Evolutionary conservation across 2,113 vertebrate genomes (phyloP).

Genomic region (Lamprotornis superbus): DNA sequence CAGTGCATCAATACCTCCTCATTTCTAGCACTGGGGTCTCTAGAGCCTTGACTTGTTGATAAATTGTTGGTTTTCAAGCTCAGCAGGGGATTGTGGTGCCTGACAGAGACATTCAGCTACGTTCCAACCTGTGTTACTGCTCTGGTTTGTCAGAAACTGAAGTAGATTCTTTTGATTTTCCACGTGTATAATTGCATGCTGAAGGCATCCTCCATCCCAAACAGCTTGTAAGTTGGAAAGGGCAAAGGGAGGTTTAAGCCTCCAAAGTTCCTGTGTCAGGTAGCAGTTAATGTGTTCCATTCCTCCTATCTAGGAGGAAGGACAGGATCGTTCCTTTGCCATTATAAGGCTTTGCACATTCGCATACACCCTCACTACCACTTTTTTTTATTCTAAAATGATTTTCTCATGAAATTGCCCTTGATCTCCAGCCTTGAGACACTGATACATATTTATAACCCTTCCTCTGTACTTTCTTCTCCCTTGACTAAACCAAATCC

Average conservation of each 20-base stretch:
- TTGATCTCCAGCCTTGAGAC: constrained; percentile 35
- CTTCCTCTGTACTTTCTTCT: constrained; percentile 24
- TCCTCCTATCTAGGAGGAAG: background rate
- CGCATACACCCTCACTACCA: background rate
- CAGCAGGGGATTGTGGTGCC: background rate
- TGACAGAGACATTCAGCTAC: background rate
- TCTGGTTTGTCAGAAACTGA: background rate
- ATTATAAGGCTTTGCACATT: background rate
- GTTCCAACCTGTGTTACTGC: background rate
- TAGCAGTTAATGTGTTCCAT: accelerated
- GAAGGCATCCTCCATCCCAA: background rate
- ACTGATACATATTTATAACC: constrained; percentile 50
- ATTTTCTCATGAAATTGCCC: constrained; percentile 51
- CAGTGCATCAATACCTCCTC: background rate
- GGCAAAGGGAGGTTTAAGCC: background rate
- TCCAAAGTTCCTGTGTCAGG: background rate
- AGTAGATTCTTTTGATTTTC: background rate
- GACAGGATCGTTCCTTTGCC: background rate
- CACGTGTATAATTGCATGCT: background rate
- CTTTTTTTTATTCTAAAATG: constrained; percentile 1
- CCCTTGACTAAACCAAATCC: constrained; percentile 32
- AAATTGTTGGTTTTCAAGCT: background rate
- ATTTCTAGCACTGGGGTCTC: background rate
- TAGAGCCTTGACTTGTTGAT: background rate
- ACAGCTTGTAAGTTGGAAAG: background rate